Base-by-base conservation (phyloP, 2,797 vertebrate genomes). In the Austrolebias charrua region DNA sequence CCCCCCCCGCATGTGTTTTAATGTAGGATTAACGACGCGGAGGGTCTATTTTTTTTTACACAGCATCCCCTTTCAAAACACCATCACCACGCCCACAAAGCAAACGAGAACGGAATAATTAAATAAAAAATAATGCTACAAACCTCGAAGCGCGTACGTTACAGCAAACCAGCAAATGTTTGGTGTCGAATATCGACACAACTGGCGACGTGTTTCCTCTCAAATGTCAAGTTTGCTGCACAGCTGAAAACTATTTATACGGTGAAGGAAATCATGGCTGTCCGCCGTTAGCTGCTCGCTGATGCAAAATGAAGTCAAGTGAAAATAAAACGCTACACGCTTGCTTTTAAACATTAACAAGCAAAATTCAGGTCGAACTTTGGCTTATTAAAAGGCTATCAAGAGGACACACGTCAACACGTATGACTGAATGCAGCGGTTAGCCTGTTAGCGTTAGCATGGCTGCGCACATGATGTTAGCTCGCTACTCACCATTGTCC, bases 401-500 rank as follows among this genome's bases (percentile, higher is more conserved):
- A 0, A n/a, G 4, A 40, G 2, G 0, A 60, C n/a, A 3, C 4
- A 0, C 3, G 20, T 44, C 4, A 18, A n/a, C 12, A 35, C 4
- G 24, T 51, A 6, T 7, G 10, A 38, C 4, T 15, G 0, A 24
- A 46, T 18, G 5, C 29, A 53, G 15, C 11, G 48, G 42, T n/a
- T 16, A 45, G 5, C 49, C 24, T 38, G 14, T 24, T 59, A 6
- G 15, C 29, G 2, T 45, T 8, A 38, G 19, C 48, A 6, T 14
- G n/a, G 31, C 29, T 28, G 58, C 6, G 55, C 13, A 55, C 66
- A 46, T 69, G 55, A 12, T 50, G 52, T 38, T 73, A 81, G 77
- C 80, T 47, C 56, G 40, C 68, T 13, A 89, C 89, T 90, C 62
- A 90, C 89, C 89, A 90, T 90, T 71, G 74, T 80, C 71, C 66